These are phyloP conservation scores for Drosophila suzukii DNA, from an alignment of 1,140 invertebrate species.

Conservation along the genomic window DNA sequence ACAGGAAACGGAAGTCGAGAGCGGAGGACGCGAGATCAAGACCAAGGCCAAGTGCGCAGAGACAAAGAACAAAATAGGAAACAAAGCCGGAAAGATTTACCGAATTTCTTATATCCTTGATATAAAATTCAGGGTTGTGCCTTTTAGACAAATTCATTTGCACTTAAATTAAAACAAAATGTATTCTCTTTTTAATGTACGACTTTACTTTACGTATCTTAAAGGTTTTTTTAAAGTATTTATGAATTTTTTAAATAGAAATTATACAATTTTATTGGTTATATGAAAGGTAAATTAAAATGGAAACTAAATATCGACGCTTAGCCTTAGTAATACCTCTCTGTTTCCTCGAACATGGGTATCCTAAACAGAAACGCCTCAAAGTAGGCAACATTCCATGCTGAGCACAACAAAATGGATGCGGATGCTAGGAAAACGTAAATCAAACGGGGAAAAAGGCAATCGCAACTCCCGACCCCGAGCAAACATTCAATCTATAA, in stretches of 20 bases:
- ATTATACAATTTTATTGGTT: background rate
- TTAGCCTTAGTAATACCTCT: too few relatives aligned
- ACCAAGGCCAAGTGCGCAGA: slow-evolving; percentile 47
- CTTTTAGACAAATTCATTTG: too few relatives aligned
- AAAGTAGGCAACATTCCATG: slow-evolving; percentile 14
- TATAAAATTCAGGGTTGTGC: background rate
- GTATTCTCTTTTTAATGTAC: too few relatives aligned
- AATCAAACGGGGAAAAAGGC: slow-evolving; percentile 55
- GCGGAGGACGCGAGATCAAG: slow-evolving; percentile 14
- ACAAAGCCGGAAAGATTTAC: background rate
- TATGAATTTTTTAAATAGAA: too few relatives aligned
- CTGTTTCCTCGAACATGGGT: background rate
- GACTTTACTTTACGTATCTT: too few relatives aligned
- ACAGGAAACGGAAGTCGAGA: slow-evolving; percentile 9
- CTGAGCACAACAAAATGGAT: slow-evolving; percentile 46
- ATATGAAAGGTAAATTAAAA: background rate
- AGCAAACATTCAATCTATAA: slow-evolving; percentile 80
- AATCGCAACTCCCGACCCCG: slow-evolving; percentile 43
- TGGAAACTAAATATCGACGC: too few relatives aligned
- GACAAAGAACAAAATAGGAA: slow-evolving; percentile 34
- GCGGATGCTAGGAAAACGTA: slow-evolving; percentile 57
- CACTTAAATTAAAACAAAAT: too few relatives aligned
- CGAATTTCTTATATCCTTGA: slow-evolving; percentile 4
- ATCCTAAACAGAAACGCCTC: slow-evolving; percentile 2
- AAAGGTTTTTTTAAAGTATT: too few relatives aligned